Percentiles rank a stretch among this genome's conserved stretches.
Evolutionary conservation across 2,888 invertebrate genomes (phyloP).

Genomic region (Heliconius sara): DNA sequence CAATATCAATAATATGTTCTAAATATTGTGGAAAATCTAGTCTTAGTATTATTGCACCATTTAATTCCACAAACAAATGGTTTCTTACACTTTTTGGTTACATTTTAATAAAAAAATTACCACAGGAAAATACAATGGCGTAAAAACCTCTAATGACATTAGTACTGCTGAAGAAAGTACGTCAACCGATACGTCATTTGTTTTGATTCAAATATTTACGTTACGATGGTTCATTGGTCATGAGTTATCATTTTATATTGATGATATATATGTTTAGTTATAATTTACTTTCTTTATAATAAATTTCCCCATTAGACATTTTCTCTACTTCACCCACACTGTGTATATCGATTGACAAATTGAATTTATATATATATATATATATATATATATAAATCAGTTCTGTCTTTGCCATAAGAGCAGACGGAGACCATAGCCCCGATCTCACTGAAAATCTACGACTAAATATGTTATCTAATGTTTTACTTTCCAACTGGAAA

Average conservation of each 20-base stretch:
- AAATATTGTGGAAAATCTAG: background rate
- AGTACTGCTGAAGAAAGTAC: constrained; percentile 6
- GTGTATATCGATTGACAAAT: background rate
- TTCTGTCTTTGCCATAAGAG: too few species aligned
- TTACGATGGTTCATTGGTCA: background rate
- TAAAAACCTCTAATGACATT: constrained; percentile 3
- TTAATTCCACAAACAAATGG: background rate
- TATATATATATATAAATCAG: too few species aligned
- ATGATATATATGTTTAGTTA: background rate
- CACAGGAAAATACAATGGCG: background rate
- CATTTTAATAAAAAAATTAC: background rate
- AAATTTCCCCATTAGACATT: background rate
- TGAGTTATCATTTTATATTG: background rate
- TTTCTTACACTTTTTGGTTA: background rate
- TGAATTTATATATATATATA: too few species aligned
- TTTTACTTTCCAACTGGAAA: too few species aligned
- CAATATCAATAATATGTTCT: background rate
- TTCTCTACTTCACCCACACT: background rate
- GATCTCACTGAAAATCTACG: too few species aligned
- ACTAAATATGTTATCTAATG: too few species aligned
- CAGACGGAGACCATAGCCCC: too few species aligned
- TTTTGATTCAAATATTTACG: constrained; percentile 4
- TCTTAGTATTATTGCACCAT: background rate
- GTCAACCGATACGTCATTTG: background rate
- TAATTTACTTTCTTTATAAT: too few species aligned